Conservation (phyloP, 1,140 invertebrate species). For the Stegodyphus mimosarum region DNA sequence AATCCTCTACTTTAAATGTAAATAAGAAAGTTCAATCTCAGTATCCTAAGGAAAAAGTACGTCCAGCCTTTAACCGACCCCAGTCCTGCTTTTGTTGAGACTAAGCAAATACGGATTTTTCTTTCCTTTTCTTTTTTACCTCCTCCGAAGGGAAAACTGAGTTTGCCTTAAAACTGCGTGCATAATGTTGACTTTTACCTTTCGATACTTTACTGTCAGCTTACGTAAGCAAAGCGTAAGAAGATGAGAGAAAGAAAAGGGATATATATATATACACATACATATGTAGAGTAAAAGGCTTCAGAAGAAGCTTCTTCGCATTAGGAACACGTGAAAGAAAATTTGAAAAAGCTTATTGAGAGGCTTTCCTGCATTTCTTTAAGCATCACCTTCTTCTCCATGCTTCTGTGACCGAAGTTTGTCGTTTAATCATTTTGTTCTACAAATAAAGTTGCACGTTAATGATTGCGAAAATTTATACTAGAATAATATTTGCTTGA, state of each 20-base stretch:
- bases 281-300: not conserved
- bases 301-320: not conserved
- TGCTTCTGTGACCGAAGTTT: too few species aligned
- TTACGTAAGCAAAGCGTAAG: constrained; percentile 42
- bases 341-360: not conserved
- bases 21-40: constrained; percentile 60
- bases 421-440: too few species aligned
- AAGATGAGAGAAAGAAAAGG: not conserved
- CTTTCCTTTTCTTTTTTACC: not conserved
- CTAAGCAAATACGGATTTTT: constrained; percentile 54
- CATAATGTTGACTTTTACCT: constrained; percentile 57
- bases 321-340: not conserved
- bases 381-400: too few species aligned
- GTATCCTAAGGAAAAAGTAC: constrained; percentile 13
- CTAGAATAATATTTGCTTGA: too few species aligned
- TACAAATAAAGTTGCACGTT: too few species aligned
- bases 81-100: constrained; percentile 18
- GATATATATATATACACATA: too few species aligned
- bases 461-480: too few species aligned
- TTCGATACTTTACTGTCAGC: constrained; percentile 53
- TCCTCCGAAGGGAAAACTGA: constrained; percentile 5
- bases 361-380: not conserved
- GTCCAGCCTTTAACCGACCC: not conserved
- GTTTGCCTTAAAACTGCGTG: constrained; percentile 43
- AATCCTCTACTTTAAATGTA: constrained; percentile 57